Base-by-base conservation (phyloP, 2,113 vertebrate species). In the Ptilonorhynchus violaceus region DNA sequence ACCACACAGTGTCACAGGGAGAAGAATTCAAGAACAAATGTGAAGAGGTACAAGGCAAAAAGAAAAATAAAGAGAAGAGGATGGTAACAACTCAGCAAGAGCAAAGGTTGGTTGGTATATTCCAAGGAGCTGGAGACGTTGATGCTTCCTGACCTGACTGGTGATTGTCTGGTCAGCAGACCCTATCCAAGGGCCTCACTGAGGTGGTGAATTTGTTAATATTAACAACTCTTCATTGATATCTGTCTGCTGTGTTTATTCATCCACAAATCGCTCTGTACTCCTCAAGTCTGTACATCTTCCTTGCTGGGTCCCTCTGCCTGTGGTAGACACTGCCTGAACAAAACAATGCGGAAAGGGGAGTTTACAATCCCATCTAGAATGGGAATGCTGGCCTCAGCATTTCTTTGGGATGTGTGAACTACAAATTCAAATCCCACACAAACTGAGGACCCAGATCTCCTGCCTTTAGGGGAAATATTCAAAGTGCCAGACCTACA, bases 61-160 rank as follows among this genome's bases (percentile, higher is more conserved):
- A 56, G 8, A 52, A 73, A 67, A 63, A 68, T 8, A 42, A 16
- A 42, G 27, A 37, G 20, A 67, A n/a, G 33, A 27, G 27, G 8
- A n/a, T 49, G 17, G 16, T 49, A 81, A 27, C 17, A 80, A 46
- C 8, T 15, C 33, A 42, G 42, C 24, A 77, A 66, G 23, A 47
- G 17, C 0, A 3, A 58, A 14, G 2, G 46, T 15, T 8, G 4
- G 30, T 33, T 37, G 22, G 17, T 35, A 10, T 33, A 15, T 49
- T 68, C 42, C 69, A 52, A 42, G 21, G 44, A 31, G 20, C 7
- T 35, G 62, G 30, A 41, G 30, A 17, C 58, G 8, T 8, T 35
- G 25, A 11, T 50, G 24, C 20, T 67, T 25, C 52, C 30, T 50
- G 70, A 58, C 42, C 42, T 85, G 35, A 35, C 8, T 9, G n/a